A percentile compares a stretch with the other conserved stretches of the same genome.
These are phyloP conservation scores for Eleginops maclovinus DNA, from an alignment of 2,113 vertebrate genomes.

Conservation along the genomic window DNA sequence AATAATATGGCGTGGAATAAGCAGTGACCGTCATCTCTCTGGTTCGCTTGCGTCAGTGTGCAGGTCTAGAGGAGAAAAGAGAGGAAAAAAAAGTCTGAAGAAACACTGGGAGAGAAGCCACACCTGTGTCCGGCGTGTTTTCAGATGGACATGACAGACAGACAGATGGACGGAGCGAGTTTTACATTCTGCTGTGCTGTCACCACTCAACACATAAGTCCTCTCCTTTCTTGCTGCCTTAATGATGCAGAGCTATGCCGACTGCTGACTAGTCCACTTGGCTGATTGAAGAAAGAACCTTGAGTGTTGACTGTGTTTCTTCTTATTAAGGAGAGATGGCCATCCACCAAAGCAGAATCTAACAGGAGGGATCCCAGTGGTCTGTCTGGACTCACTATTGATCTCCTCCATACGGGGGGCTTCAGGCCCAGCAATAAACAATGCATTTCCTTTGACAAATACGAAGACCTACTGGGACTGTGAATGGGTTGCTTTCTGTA, in stretches of 20 bases:
- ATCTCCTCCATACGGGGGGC: conserved; percentile 43
- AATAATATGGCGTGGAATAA: conserved; percentile 78
- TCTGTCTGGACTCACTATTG: conserved; percentile 62
- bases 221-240: conserved; percentile 57
- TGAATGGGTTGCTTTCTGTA: conserved; percentile 34
- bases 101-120: conserved; percentile 61
- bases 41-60: conserved; percentile 77
- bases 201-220: conserved; percentile 50
- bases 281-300: conserved; percentile 66
- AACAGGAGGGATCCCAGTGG: conserved; percentile 65
- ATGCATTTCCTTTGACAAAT: conserved; percentile 43
- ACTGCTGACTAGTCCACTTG: conserved; percentile 75
- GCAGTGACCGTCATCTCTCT: conserved; percentile 78
- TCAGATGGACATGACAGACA: conserved; percentile 39
- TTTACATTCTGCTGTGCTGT: conserved; percentile 56
- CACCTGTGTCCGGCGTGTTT: conserved; percentile 72
- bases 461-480: conserved; percentile 35
- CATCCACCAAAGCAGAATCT: conserved; percentile 56
- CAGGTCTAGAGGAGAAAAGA: conserved; percentile 53
- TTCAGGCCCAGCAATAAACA: conserved; percentile 55
- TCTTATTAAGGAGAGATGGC: conserved; percentile 55
- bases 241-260: conserved; percentile 70
- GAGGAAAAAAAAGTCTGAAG: conserved; percentile 30
- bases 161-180: conserved; percentile 16
- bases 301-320: conserved; percentile 64